Percentiles rank a stretch among this genome's conserved stretches.
These are phyloP conservation scores for Naja naja DNA, from an alignment of 2,113 vertebrate species.

Conservation along the genomic window DNA sequence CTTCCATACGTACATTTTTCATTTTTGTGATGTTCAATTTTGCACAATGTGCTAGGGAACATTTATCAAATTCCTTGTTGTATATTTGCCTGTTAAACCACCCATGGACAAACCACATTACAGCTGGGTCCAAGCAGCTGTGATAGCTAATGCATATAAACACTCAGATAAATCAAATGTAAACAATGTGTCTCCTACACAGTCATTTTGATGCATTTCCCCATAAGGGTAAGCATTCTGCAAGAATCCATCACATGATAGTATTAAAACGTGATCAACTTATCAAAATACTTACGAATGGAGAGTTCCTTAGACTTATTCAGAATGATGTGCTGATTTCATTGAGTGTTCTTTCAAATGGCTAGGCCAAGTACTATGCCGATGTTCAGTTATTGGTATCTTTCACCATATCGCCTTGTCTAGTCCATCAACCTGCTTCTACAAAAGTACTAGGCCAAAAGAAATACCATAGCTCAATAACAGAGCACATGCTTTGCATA, in stretches of 20 bases:
- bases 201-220: neutral
- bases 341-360: neutral
- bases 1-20: neutral
- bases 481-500: neutral
- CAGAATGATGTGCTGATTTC: neutral
- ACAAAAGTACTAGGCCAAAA: neutral
- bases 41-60: neutral
- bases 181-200: neutral
- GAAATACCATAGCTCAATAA: neutral
- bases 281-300: neutral
- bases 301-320: neutral
- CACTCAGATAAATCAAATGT: neutral
- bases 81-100: constrained; percentile 16
- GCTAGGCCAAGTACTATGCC: neutral
- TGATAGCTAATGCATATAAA: neutral
- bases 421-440: neutral
- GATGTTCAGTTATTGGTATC: neutral
- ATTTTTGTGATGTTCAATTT: constrained; percentile 22
- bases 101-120: constrained; percentile 9
- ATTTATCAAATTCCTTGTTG: constrained; percentile 12
- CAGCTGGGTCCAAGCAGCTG: neutral
- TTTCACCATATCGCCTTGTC: neutral
- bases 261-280: neutral
- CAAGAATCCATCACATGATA: neutral
- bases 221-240: neutral